Evolutionary conservation across 2,113 vertebrate species (phyloP).

Genomic region (Pygoscelis antarcticus): DNA sequence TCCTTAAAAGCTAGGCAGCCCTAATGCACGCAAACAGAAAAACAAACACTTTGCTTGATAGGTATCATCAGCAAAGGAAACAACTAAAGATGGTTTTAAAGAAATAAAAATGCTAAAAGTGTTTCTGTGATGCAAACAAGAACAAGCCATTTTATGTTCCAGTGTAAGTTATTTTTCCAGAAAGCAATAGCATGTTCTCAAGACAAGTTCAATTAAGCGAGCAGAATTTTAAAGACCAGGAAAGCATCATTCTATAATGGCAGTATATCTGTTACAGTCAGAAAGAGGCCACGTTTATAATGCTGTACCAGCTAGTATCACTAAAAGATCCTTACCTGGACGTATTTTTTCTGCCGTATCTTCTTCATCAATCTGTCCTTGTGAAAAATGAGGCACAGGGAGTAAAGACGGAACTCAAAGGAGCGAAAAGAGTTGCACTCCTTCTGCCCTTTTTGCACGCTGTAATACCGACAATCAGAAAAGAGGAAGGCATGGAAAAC

Average conservation of each 20-base stretch:
- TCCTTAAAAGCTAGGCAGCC: slow-evolving; percentile 12
- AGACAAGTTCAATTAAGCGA: slow-evolving; percentile 5
- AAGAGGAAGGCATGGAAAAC: not conserved
- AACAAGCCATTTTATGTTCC: not conserved
- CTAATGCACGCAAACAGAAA: slow-evolving; percentile 15
- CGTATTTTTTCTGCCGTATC: not conserved
- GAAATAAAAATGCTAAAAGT: not conserved
- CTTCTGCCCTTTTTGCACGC: not conserved
- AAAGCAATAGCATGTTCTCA: not conserved
- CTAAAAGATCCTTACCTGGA: not conserved
- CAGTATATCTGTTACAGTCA: not conserved
- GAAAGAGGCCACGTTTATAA: not conserved
- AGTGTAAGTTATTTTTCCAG: not conserved
- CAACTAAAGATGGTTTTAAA: not conserved
- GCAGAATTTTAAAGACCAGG: not conserved
- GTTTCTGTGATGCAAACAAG: not conserved
- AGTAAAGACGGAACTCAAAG: not conserved
- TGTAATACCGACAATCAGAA: not conserved
- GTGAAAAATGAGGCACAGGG: not conserved
- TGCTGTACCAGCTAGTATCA: not conserved
- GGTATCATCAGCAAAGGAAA: not conserved
- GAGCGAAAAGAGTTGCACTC: not conserved
- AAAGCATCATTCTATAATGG: not conserved
- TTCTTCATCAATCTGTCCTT: not conserved
- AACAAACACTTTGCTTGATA: not conserved